A percentile compares a stretch with the other conserved stretches of the same genome.
Evolutionary conservation across 2,888 invertebrate genomes (phyloP).

Genomic region (Hemicrepidius hirtus): DNA sequence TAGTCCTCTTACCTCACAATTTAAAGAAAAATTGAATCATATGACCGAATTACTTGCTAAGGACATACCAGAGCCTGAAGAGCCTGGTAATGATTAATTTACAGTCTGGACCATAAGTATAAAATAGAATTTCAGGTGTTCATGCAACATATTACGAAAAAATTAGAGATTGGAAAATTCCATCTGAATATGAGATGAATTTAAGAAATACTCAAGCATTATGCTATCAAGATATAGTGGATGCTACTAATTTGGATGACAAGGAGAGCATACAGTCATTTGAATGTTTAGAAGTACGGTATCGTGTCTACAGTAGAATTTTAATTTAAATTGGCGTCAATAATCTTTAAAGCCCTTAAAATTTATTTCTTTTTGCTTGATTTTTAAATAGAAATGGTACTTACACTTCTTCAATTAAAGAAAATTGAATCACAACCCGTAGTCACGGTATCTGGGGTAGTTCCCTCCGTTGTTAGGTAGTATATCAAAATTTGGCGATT

Average conservation of each 20-base stretch:
- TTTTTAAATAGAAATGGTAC: too few relatives aligned
- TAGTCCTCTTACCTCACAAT: constrained; percentile 33
- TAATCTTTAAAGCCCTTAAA: too few relatives aligned
- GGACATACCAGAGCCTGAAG: not conserved
- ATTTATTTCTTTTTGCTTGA: too few relatives aligned
- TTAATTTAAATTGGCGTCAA: too few relatives aligned
- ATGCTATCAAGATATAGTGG: not conserved
- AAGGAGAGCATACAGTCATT: not conserved
- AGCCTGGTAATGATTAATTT: not conserved
- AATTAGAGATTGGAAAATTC: not conserved
- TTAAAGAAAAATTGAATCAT: constrained; percentile 25
- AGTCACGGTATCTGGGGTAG: too few relatives aligned
- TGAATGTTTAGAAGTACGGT: constrained; percentile 1
- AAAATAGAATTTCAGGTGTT: not conserved
- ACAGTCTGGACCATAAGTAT: not conserved
- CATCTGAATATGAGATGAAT: constrained; percentile 17
- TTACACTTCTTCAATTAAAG: too few relatives aligned
- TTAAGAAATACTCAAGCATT: constrained; percentile 1
- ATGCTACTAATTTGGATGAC: not conserved
- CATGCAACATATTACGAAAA: not conserved
- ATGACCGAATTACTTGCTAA: not conserved
- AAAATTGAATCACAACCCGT: too few relatives aligned
- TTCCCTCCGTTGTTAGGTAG: too few relatives aligned
- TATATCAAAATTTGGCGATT: too few relatives aligned
- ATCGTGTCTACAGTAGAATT: too few relatives aligned